Conservation (phyloP, 2,113 vertebrate genomes). For the Anoplopoma fimbria region DNA sequence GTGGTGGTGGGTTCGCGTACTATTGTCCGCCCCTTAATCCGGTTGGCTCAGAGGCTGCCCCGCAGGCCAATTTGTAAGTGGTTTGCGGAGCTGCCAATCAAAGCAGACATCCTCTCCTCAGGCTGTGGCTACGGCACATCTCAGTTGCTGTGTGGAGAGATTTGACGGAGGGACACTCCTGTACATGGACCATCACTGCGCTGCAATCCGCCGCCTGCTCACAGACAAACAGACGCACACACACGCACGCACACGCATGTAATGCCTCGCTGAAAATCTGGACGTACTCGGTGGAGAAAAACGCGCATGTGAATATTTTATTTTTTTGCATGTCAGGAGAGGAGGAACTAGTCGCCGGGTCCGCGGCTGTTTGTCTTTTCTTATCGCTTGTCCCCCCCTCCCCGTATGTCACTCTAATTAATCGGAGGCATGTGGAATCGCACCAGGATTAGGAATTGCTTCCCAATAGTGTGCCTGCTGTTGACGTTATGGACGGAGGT, state of each 20-base stretch:
- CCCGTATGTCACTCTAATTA: conserved; percentile 79
- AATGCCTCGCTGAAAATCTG: conserved; percentile 44
- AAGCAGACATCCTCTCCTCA: conserved; percentile 79
- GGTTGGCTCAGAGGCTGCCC: conserved; percentile 80
- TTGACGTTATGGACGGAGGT: conserved; percentile 86
- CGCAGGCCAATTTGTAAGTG: conserved; percentile 77
- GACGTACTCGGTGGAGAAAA: conserved; percentile 61
- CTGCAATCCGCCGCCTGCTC: conserved; percentile 69
- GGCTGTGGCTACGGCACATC: conserved; percentile 75
- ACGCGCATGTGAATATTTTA: conserved; percentile 66
- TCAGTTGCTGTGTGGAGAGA: conserved; percentile 86
- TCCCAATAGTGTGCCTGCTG: conserved; percentile 83
- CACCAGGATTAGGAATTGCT: conserved; percentile 82
- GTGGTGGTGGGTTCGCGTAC: conserved; percentile 61
- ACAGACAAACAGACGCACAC: conserved; percentile 15
- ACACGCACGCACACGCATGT: conserved; percentile 6
- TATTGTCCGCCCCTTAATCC: conserved; percentile 81
- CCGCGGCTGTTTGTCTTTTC: conserved; percentile 80
- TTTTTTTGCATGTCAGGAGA: conserved; percentile 82
- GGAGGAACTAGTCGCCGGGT: conserved; percentile 81
- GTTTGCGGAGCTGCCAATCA: conserved; percentile 84
- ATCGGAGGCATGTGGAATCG: conserved; percentile 87
- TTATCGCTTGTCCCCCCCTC: conserved; percentile 27
- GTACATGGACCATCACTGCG: conserved; percentile 79
- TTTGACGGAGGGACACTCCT: conserved; percentile 82